A percentile compares a stretch with the other conserved stretches of the same genome.
Evolutionary conservation across 2,113 vertebrate genomes (phyloP).

Genomic region (Zootoca vivipara): DNA sequence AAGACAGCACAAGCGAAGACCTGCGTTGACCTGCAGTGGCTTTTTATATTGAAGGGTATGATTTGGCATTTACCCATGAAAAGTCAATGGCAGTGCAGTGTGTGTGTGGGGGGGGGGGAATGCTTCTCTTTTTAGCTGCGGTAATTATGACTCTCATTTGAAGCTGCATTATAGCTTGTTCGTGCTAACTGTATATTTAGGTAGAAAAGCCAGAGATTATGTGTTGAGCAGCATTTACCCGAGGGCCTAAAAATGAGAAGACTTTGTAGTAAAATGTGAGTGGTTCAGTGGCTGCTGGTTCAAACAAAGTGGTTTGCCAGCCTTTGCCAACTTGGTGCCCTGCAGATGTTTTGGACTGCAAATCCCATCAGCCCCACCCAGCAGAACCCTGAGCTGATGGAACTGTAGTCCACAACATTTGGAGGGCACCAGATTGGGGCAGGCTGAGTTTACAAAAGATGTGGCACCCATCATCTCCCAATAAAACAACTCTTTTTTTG

Average conservation of each 20-base stretch:
- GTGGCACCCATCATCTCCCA: neutral
- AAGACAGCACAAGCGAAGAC: neutral
- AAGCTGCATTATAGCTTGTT: neutral
- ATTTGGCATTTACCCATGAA: slow-evolving; percentile 5
- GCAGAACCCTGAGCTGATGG: neutral
- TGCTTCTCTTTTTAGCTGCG: neutral
- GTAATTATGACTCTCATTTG: slow-evolving; percentile 16
- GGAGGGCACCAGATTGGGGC: too few species aligned
- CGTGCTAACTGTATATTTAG: neutral
- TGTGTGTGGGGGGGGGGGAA: neutral
- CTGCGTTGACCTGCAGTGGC: neutral
- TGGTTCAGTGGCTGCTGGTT: neutral
- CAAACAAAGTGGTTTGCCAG: neutral
- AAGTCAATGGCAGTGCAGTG: neutral
- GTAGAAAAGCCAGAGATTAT: neutral
- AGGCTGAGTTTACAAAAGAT: neutral
- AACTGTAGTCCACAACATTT: neutral
- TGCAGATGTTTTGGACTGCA: too few species aligned
- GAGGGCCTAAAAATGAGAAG: neutral
- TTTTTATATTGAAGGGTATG: slow-evolving; percentile 5
- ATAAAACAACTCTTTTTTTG: neutral
- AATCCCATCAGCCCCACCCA: neutral
- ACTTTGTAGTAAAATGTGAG: neutral
- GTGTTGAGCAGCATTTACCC: neutral
- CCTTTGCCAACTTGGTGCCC: too few species aligned